A percentile compares a stretch with the other conserved stretches of the same genome.
Conservation (phyloP, 2,797 vertebrate genomes). For the Hydrophis major region DNA sequence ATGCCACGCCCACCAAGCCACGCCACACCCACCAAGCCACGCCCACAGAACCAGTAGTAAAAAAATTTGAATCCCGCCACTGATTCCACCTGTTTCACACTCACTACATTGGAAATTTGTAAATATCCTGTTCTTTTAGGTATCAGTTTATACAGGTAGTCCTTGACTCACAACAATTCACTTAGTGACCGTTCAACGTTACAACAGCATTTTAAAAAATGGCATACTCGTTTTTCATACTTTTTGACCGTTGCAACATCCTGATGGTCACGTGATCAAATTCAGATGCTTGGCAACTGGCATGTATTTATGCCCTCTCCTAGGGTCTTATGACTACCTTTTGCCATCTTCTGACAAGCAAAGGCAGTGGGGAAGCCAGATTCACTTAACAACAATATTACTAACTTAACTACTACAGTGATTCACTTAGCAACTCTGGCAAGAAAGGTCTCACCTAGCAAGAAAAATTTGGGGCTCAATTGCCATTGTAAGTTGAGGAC, state of each 20-base stretch:
- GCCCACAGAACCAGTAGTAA: too few relatives aligned
- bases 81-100: not conserved
- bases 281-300: not conserved
- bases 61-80: too few relatives aligned
- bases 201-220: not conserved
- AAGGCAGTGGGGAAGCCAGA: not conserved
- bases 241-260: not conserved
- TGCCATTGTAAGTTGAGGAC: not conserved
- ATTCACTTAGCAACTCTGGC: not conserved
- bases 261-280: not conserved
- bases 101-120: not conserved
- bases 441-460: not conserved
- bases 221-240: not conserved
- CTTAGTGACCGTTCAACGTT: not conserved
- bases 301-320: not conserved
- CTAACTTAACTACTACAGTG: too few relatives aligned
- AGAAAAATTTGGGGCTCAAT: not conserved
- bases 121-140: not conserved
- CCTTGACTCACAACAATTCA: not conserved
- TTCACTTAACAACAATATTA: not conserved
- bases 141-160: not conserved
- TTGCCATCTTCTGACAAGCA: not conserved
- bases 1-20: too few relatives aligned
- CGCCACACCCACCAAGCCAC: too few relatives aligned
- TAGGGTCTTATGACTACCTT: not conserved